A percentile compares a stretch with the other conserved stretches of the same genome.
Evolutionary conservation across 2,797 vertebrate genomes (phyloP).

Genomic region (Aulostomus chinensis): DNA sequence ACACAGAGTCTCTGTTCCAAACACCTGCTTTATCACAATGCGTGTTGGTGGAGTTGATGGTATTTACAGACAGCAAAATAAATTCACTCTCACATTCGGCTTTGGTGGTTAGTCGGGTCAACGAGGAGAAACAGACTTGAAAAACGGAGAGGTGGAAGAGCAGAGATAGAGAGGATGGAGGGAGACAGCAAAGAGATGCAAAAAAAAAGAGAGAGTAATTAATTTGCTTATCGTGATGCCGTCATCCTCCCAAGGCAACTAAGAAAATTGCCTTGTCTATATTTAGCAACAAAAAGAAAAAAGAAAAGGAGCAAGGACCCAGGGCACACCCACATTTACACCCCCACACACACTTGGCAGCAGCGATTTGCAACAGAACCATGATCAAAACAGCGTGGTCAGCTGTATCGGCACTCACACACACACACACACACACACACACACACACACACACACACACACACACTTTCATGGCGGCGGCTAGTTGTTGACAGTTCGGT

Average conservation of each 20-base stretch:
- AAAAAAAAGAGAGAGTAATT: not conserved
- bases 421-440: slow-evolving; percentile 6
- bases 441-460: too few relatives aligned
- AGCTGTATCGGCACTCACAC: slow-evolving; percentile 35
- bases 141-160: too few relatives aligned
- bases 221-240: slow-evolving; percentile 21
- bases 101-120: not conserved
- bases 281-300: slow-evolving; percentile 54
- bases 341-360: slow-evolving; percentile 7
- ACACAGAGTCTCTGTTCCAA: too few relatives aligned
- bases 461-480: too few relatives aligned
- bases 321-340: not conserved
- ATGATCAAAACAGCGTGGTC: slow-evolving; percentile 56
- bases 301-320: slow-evolving; percentile 3
- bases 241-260: slow-evolving; percentile 34
- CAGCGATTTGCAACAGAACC: slow-evolving; percentile 32
- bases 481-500: slow-evolving; percentile 50
- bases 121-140: too few relatives aligned
- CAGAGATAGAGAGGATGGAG: not conserved
- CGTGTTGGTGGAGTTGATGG: too few relatives aligned
- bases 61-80: too few relatives aligned
- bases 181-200: not conserved
- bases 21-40: too few relatives aligned
- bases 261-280: slow-evolving; percentile 44
- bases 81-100: too few relatives aligned